Conservation (phyloP, 1,140 invertebrate species). For the Marisa cornuarietis region DNA sequence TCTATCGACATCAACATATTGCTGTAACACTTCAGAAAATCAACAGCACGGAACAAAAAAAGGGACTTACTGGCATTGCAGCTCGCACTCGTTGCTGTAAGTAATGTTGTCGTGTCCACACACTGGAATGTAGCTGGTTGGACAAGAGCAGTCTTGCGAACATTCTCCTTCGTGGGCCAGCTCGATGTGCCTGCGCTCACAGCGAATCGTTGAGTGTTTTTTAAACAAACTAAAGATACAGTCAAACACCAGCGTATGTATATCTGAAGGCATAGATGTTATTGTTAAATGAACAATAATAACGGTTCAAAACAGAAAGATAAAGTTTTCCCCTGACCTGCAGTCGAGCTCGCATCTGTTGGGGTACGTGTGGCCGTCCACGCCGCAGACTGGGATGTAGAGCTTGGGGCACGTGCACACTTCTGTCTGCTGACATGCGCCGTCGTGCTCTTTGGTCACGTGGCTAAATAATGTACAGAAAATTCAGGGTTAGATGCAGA, state of each 20-base stretch:
- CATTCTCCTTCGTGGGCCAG: constrained; percentile 25
- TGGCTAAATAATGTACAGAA: not conserved
- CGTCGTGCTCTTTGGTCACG: constrained; percentile 13
- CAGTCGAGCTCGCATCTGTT: constrained; percentile 72
- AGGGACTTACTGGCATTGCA: constrained; percentile 66
- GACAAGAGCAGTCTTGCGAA: constrained; percentile 26
- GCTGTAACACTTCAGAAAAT: no score
- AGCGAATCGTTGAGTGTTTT: not conserved
- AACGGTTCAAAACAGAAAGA: not conserved
- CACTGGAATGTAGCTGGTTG: constrained; percentile 63
- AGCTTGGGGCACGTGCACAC: constrained; percentile 30
- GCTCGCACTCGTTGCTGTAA: constrained; percentile 79
- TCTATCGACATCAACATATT: no score
- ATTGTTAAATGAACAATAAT: no score
- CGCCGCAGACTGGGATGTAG: constrained; percentile 73
- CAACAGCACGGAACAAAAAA: no score
- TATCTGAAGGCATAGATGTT: no score
- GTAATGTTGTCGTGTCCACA: constrained; percentile 83
- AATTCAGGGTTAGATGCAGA: not conserved
- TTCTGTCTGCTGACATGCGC: constrained; percentile 17
- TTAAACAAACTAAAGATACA: no score
- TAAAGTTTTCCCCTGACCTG: constrained; percentile 8
- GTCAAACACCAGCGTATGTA: no score
- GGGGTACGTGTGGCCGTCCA: constrained; percentile 79
- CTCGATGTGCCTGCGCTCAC: constrained; percentile 44